Percentiles rank a stretch among this genome's conserved stretches.
Evolutionary conservation across 23 tunicate species (phyloP).

Genomic region (Ciona savignyi): DNA sequence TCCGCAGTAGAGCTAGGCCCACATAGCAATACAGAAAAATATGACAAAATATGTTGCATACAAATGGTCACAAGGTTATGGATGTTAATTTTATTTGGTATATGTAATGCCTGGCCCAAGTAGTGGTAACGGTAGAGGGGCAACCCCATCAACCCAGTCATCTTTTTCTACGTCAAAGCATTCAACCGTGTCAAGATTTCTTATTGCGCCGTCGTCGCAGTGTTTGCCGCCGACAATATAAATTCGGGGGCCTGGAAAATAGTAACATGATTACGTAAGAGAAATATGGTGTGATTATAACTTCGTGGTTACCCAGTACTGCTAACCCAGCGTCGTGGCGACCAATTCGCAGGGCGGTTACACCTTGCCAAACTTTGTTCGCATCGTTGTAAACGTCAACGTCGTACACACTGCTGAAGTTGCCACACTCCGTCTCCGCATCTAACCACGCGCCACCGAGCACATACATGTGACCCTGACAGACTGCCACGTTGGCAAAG

Average conservation of each 20-base stretch:
- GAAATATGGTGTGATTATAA: not conserved
- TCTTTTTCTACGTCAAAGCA: constrained; percentile 75
- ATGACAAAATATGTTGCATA: too few species aligned
- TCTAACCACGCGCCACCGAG: constrained; percentile 94
- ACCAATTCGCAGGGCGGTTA: constrained; percentile 63
- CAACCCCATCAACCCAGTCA: constrained; percentile 74
- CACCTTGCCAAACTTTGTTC: constrained; percentile 73
- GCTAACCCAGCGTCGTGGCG: constrained; percentile 85
- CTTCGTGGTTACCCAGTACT: constrained; percentile 82
- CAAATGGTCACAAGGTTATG: too few species aligned
- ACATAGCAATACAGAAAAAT: too few species aligned
- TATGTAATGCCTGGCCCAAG: constrained; percentile 74
- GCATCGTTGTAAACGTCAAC: constrained; percentile 58
- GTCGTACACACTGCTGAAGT: constrained; percentile 91
- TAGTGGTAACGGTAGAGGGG: constrained; percentile 49
- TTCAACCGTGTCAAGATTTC: constrained; percentile 71
- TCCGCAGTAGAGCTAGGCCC: too few species aligned
- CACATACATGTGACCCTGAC: constrained; percentile 31
- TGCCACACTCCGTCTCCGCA: constrained; percentile 63
- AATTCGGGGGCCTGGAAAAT: constrained; percentile 64
- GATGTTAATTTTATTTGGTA: constrained; percentile 49
- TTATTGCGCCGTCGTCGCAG: constrained; percentile 79
- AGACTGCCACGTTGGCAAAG: constrained; percentile 64
- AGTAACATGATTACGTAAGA: not conserved
- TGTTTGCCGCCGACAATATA: constrained; percentile 88